These are phyloP conservation scores for Neuroterus valhalla DNA, from an alignment of 1,140 invertebrate species.

Conservation along the genomic window DNA sequence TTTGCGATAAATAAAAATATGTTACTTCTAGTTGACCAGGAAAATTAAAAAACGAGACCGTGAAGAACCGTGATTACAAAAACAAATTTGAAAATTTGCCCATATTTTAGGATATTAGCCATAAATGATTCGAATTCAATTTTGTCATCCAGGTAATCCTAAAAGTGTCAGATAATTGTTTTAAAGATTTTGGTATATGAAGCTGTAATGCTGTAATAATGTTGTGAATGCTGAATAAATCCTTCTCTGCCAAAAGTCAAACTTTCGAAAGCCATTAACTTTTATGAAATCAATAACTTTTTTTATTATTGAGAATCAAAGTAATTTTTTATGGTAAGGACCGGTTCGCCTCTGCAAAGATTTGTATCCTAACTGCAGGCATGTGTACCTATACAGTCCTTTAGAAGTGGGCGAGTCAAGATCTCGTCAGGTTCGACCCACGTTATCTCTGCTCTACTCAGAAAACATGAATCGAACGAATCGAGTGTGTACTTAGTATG, in stretches of 20 bases:
- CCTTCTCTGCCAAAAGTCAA: background rate
- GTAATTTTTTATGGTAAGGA: conserved; percentile 3
- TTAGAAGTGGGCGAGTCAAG: conserved; percentile 12
- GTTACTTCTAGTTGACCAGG: no score
- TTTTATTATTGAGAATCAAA: conserved; percentile 10
- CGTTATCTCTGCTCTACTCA: conserved; percentile 14
- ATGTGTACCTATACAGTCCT: conserved; percentile 13
- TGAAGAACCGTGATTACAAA: no score
- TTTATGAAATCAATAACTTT: conserved; percentile 22
- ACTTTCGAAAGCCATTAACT: background rate
- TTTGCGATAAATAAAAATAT: no score
- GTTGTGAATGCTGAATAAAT: no score
- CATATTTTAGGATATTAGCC: no score
- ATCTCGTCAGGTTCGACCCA: conserved; percentile 14
- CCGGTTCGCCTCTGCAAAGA: conserved; percentile 26
- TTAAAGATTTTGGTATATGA: no score
- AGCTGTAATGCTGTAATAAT: no score
- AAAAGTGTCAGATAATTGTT: no score
- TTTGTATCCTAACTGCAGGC: conserved; percentile 22
- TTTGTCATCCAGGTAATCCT: no score
- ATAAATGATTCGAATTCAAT: no score
- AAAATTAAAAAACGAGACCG: no score
- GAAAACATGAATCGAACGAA: conserved; percentile 2
- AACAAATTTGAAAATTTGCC: no score
- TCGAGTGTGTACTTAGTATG: background rate